Evolutionary conservation across 2,888 invertebrate genomes (phyloP), one percentile per base, ranked within the genome.

Genomic region (Lochmaea capreae): DNA sequence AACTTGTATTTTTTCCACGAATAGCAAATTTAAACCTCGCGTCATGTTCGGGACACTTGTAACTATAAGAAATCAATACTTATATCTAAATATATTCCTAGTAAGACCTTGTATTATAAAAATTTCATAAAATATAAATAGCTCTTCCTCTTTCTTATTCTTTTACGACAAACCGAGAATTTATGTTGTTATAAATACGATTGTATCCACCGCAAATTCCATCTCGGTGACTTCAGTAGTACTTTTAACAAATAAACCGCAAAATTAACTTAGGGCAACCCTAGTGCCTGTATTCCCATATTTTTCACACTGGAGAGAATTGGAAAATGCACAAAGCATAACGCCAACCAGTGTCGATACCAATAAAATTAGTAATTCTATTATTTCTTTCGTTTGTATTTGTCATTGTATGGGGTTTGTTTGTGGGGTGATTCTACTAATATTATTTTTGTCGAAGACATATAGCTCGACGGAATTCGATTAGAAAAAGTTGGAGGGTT

Each of bases 301-400:
- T 33, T 59, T 59, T 59, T 59, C 59, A 59, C 59, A 26, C 59
- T 59, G 33, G 33, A 59, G 59, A 59, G 59, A 59, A 59, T 59
- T 59, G 59, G 33, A 59, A 59, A 59, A 63, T 49, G 9, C 61
- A 61, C 59, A 14, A 43, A 71, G 58, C 65, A 69, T 69, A 71
- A 73, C 73, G 57, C 73, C 68, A 62, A 22, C 69, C 33, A 65
- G 74, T 67, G 72, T 72, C 72, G 70, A 69, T 76, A 52, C 74
- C 77, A 75, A 78, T 78, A 74, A 76, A 71, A 65, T 59, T 65
- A 70, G 71, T 78, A 78, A 78, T 78, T 76, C 65, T 65, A 74
- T 76, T 74, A 76, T 74, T 76, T 72, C 72, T 72, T 76, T 74
- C 74, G 67, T 69, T 72, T 76, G 72, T 76, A 72, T 74, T 76